These are phyloP conservation scores for Brachyalestes nurse DNA, from an alignment of 2,797 vertebrate species.

Conservation along the genomic window DNA sequence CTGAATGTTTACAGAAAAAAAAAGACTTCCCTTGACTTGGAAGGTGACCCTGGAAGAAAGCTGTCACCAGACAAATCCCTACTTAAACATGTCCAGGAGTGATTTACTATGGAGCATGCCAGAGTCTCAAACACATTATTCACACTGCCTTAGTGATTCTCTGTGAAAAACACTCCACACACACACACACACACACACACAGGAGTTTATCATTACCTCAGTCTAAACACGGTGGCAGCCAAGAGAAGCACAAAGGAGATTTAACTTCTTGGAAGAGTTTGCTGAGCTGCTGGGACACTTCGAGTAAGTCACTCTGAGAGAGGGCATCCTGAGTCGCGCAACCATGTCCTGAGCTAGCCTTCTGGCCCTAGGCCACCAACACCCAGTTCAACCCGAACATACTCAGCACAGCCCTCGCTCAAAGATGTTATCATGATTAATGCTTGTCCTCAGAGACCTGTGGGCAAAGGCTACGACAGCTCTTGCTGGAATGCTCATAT, in stretches of 20 bases:
- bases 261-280: slow-evolving; percentile 6
- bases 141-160: slow-evolving; percentile 16
- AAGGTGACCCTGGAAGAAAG: slow-evolving; percentile 36
- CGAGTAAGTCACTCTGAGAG: neutral
- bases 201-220: neutral
- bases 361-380: neutral
- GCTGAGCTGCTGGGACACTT: slow-evolving; percentile 32
- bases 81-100: slow-evolving; percentile 36
- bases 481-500: neutral
- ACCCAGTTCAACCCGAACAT: slow-evolving; percentile 1
- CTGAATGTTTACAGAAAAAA: neutral
- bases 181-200: slow-evolving; percentile 3
- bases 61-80: slow-evolving; percentile 31
- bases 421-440: neutral
- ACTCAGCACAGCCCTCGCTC: neutral
- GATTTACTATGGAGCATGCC: slow-evolving; percentile 32
- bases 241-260: slow-evolving; percentile 33
- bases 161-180: slow-evolving; percentile 3
- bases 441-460: neutral
- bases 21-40: slow-evolving; percentile 21
- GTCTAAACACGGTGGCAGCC: slow-evolving; percentile 26
- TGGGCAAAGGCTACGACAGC: neutral
- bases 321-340: neutral
- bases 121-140: slow-evolving; percentile 9
- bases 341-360: slow-evolving; percentile 34